These are phyloP conservation scores for Pediacus dermestoides DNA, from an alignment of 2,888 invertebrate species.

Conservation along the genomic window DNA sequence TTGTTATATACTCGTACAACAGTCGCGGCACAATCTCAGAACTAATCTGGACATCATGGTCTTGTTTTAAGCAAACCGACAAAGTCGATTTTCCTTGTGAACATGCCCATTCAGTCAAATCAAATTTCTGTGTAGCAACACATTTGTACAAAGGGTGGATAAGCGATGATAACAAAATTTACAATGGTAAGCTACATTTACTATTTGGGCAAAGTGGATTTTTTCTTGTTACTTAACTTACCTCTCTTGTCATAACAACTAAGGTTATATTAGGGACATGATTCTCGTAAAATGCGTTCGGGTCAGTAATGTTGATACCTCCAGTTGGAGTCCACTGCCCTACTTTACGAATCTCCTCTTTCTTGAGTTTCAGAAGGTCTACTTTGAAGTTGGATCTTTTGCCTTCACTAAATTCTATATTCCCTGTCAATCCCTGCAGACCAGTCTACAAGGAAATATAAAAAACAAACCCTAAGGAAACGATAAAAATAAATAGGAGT, in stretches of 20 bases:
- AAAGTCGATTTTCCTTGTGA: too few species aligned
- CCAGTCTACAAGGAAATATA: slow-evolving; percentile 58
- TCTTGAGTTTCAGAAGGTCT: slow-evolving; percentile 77
- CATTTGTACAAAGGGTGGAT: too few species aligned
- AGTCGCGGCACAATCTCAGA: too few species aligned
- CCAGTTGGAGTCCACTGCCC: slow-evolving; percentile 75
- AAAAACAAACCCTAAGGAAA: slow-evolving; percentile 6
- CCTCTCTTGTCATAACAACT: slow-evolving; percentile 87
- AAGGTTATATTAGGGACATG: slow-evolving; percentile 81
- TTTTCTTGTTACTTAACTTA: slow-evolving; percentile 43
- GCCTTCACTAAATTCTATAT: slow-evolving; percentile 81
- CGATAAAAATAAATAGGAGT: too few species aligned
- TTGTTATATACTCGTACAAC: too few species aligned
- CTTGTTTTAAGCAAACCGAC: too few species aligned
- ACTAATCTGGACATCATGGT: too few species aligned
- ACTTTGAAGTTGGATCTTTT: slow-evolving; percentile 79
- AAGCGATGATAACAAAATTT: too few species aligned
- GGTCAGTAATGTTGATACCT: slow-evolving; percentile 79
- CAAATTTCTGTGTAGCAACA: too few species aligned
- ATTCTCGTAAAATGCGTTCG: slow-evolving; percentile 79
- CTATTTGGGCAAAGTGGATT: too few species aligned
- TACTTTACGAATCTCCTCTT: slow-evolving; percentile 74
- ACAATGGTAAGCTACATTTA: too few species aligned
- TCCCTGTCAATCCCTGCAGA: slow-evolving; percentile 83
- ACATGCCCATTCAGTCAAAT: too few species aligned